Conservation (phyloP, 2,888 invertebrate genomes). For the Criorhina ranunculi region DNA sequence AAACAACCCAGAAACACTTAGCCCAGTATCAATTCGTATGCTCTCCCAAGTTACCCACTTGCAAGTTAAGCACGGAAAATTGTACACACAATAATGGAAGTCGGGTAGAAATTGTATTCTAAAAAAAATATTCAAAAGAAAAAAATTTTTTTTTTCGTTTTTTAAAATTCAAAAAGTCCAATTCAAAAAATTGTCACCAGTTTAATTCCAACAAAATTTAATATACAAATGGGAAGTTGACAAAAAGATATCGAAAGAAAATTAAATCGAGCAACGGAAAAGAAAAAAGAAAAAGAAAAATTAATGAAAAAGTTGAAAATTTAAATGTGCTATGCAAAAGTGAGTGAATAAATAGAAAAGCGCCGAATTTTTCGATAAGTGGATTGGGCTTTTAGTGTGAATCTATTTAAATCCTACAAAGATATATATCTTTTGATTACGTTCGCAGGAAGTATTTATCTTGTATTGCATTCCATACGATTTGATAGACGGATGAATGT, state of each 20-base stretch:
- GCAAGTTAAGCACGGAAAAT: constrained; percentile 67
- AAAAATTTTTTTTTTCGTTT: constrained; percentile 37
- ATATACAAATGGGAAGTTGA: constrained; percentile 58
- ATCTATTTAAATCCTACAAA: constrained; percentile 58
- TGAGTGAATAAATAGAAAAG: constrained; percentile 65
- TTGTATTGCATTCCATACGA: constrained; percentile 49
- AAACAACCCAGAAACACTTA: constrained; percentile 81
- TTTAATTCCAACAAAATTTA: constrained; percentile 13
- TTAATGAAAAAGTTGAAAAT: constrained; percentile 50
- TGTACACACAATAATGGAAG: constrained; percentile 72
- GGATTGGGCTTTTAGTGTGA: constrained; percentile 49
- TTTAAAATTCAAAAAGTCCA: constrained; percentile 27
- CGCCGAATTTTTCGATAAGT: constrained; percentile 53
- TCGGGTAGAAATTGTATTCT: constrained; percentile 61
- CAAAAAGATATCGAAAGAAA: constrained; percentile 33
- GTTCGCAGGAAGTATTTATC: constrained; percentile 67
- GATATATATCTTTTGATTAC: constrained; percentile 48
- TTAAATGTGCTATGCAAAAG: constrained; percentile 70
- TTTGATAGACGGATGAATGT: constrained; percentile 47
- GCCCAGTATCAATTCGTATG: constrained; percentile 84
- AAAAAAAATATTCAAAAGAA: constrained; percentile 1
- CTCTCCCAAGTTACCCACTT: constrained; percentile 80
- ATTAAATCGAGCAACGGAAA: constrained; percentile 17
- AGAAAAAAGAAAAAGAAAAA: constrained; percentile 14
- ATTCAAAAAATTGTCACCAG: constrained; percentile 13